Evolutionary conservation across 2,888 invertebrate genomes (phyloP), one percentile per base, ranked within the genome.

Genomic region (Trachelus tabidus): DNA sequence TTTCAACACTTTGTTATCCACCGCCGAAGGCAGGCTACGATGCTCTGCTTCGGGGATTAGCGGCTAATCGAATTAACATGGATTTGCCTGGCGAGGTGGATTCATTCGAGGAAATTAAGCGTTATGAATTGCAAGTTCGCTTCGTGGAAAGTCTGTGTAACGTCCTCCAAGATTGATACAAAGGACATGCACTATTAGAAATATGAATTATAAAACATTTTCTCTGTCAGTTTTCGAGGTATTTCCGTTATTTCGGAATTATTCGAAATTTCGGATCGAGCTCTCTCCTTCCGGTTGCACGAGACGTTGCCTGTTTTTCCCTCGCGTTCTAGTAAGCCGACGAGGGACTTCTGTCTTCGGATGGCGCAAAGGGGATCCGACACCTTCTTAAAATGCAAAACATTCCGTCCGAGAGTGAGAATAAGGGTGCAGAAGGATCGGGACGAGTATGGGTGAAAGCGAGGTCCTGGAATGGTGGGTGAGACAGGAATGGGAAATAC

Each of bases 321-420:
- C 78, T 76, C 73, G 79, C 68, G 73, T 78, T 74, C 73, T 40
- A 15, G 12, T 37, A 23, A n/a, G 31, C 40, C n/a, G 68, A 69
- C 68, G 37, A 73, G 76, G 81, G 79, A 80, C 82, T 75, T 82
- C 81, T 82, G 85, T 86, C 87, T 83, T 86, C 83, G 85, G 81
- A 83, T 86, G 83, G 86, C 84, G 87, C 84, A 86, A 88, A 87
- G 85, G 85, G 83, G 85, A 87, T 86, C 86, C 86, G 86, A 88
- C 88, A 90, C 87, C 90, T 90, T 90, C 87, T 90, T 90, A 90
- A 90, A 90, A 90, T 91, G 90, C 90, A 90, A 91, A 91, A 90
- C 90, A 90, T 87, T 87, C 83, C 87, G 86, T 85, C 85, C 76
- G 78, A 81, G 85, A 77, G 75, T 78, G 81, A 79, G 79, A 77